These are phyloP conservation scores for Zeugodacus cucurbitae DNA, from an alignment of 1,140 invertebrate species.

Conservation along the genomic window DNA sequence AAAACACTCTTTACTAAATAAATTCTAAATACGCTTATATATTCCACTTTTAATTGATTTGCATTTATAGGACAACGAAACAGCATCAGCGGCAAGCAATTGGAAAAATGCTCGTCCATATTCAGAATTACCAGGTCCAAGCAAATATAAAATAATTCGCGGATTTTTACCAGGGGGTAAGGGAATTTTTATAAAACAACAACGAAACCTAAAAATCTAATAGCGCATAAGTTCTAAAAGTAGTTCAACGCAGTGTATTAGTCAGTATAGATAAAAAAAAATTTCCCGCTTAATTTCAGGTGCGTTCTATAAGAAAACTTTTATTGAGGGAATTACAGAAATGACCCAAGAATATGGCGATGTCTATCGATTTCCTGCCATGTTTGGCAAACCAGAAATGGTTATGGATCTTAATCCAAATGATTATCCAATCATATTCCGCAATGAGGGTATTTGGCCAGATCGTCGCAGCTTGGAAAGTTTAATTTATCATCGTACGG, in stretches of 20 bases:
- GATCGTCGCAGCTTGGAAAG: slow-evolving; percentile 52
- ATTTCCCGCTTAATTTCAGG: not conserved
- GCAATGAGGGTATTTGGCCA: slow-evolving; percentile 59
- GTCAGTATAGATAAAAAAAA: too few relatives aligned
- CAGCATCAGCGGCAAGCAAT: not conserved
- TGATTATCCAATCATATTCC: slow-evolving; percentile 56
- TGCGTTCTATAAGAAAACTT: not conserved
- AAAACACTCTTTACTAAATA: too few relatives aligned
- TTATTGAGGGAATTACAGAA: not conserved
- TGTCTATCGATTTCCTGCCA: slow-evolving; percentile 46
- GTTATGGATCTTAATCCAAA: slow-evolving; percentile 55
- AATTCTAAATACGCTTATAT: too few relatives aligned
- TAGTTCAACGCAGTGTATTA: too few relatives aligned
- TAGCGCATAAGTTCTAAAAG: too few relatives aligned
- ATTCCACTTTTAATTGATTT: not conserved
- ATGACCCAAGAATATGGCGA: not conserved
- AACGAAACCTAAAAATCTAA: not conserved
- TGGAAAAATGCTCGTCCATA: not conserved
- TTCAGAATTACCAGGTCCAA: not conserved
- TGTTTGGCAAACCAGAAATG: slow-evolving; percentile 52
- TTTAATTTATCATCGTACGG: slow-evolving; percentile 54
- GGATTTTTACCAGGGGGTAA: not conserved
- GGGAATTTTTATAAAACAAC: not conserved
- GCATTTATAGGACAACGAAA: not conserved
- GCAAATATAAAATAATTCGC: not conserved